Conservation (phyloP, 2,797 vertebrate species). For the Cryptoblepharus egeriae region DNA sequence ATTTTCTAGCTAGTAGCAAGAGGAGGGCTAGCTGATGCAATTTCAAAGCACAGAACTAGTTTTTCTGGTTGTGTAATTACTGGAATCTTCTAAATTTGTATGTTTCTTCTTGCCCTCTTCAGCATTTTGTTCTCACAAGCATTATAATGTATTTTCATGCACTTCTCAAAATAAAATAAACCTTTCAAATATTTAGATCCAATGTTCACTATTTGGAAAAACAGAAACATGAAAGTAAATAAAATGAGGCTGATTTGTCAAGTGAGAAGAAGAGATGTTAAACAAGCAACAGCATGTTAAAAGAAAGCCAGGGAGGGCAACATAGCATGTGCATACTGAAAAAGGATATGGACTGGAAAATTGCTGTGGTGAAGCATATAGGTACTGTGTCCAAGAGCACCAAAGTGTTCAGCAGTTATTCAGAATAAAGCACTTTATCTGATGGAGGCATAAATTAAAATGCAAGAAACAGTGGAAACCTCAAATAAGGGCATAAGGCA, state of each 20-base stretch:
- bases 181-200: neutral
- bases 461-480: neutral
- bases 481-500: neutral
- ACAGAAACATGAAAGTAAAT: neutral
- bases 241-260: neutral
- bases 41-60: neutral
- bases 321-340: neutral
- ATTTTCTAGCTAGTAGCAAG: neutral
- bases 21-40: neutral
- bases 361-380: neutral
- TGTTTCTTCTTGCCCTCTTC: neutral
- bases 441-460: neutral
- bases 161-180: neutral
- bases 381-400: neutral
- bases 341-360: neutral
- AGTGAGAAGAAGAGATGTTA: neutral
- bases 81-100: slow-evolving; percentile 5
- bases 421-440: neutral
- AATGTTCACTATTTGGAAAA: neutral
- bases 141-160: neutral
- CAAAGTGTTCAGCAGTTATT: neutral
- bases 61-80: slow-evolving; percentile 1
- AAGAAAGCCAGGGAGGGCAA: neutral
- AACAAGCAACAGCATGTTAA: neutral
- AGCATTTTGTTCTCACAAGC: neutral